Evolutionary conservation across 2,888 invertebrate genomes (phyloP), one percentile per base, ranked within the genome.

Genomic region (Pristionchus arcanus): DNA sequence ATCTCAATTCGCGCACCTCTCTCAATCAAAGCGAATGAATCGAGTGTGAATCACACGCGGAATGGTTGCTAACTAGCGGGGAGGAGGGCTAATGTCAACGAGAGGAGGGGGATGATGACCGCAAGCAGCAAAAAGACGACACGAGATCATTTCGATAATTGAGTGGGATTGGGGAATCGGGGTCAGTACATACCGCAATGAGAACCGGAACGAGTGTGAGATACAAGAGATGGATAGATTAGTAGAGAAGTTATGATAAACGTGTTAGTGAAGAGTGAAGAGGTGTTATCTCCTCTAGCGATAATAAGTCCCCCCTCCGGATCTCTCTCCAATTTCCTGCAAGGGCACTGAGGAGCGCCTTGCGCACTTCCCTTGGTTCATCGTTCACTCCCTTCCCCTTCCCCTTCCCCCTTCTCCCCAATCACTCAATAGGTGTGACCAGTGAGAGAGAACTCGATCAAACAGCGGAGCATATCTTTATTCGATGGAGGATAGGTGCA

Each of bases 161-260:
- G 81, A 81, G 49, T n/a, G 49, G 49, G 81, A 81, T 28, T 42
- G 42, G 2, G 49, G 19, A n/a, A 77, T 77, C 49, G 81, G 81
- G 81, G 81, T 81, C 81, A 81, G n/a, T 34, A 0, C 19, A 77
- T 42, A 49, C 42, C 42, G 42, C 42, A 25, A 42, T 25, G 77
- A 25, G 81, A 81, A 81, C 81, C 81, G 81, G 81, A 81, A 81
- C 77, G 42, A 42, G 31, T 77, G 25, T 37, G 16, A 71, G 68
- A 71, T 2, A 42, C 42, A 42, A 31, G 77, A 77, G 16, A 34
- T 34, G 37, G 74, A 74, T 31, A 74, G 74, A 74, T n/a, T 7
- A 16, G 37, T 7, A 25, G 77, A 77, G 77, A 77, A 42, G 42
- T 31, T 31, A 34, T 71, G 68, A 71, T 71, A 71, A 71, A 9